A percentile compares a stretch with the other conserved stretches of the same genome.
Conservation (phyloP, 1,140 invertebrate species). For the Bombyx mandarina region DNA sequence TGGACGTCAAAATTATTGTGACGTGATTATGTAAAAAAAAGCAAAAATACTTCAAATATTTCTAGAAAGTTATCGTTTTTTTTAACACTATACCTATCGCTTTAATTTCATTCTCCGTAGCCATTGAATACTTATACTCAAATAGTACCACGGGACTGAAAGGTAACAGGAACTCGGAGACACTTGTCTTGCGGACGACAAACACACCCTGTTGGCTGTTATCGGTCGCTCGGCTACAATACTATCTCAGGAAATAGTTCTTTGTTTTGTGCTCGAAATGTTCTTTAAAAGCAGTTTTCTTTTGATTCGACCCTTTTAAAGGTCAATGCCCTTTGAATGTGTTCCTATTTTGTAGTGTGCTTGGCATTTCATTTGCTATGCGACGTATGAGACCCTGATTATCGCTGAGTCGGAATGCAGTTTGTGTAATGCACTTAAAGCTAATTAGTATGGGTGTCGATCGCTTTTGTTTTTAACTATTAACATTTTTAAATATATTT, state of each 20-base stretch:
- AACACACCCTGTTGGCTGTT: neutral
- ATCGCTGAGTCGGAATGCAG: neutral
- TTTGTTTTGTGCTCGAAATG: neutral
- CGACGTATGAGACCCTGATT: slow-evolving; percentile 8
- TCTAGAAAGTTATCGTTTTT: neutral
- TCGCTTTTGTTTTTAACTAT: neutral
- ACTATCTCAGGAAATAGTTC: neutral
- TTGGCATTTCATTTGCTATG: slow-evolving; percentile 14
- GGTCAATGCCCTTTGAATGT: slow-evolving; percentile 44
- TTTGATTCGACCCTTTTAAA: slow-evolving; percentile 35
- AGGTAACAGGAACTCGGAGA: neutral
- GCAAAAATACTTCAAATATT: neutral
- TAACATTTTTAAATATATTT: slow-evolving; percentile 1
- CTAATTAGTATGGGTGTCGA: neutral
- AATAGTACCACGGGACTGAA: neutral
- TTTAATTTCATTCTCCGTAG: neutral
- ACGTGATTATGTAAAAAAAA: slow-evolving; percentile 63
- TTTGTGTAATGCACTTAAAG: neutral
- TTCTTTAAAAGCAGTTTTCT: slow-evolving; percentile 5
- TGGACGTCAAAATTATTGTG: slow-evolving; percentile 61
- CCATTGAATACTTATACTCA: neutral
- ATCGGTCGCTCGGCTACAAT: neutral
- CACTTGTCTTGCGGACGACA: neutral
- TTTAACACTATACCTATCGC: neutral
- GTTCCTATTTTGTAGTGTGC: slow-evolving; percentile 10